phyloP scores from a whole-genome alignment of 1,140 invertebrate species.

The Meloidogyne chitwoodi region DNA sequence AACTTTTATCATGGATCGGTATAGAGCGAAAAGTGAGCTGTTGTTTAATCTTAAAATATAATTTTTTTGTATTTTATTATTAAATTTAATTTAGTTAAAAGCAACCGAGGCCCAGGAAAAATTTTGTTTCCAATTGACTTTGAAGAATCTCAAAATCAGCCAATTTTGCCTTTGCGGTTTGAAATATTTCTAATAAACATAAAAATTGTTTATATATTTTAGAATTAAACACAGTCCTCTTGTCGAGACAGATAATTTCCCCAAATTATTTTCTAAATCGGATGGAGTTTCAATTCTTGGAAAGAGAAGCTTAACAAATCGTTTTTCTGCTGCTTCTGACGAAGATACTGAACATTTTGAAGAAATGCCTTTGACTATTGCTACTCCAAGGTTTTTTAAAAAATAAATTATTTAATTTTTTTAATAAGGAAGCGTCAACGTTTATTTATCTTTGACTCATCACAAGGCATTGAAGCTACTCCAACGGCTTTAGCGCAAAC shows the following conservation, averaged over 20 bases:
- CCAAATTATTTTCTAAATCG: not conserved
- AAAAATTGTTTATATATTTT: not conserved
- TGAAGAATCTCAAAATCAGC: not conserved
- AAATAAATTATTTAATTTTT: not conserved
- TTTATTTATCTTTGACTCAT: not conserved
- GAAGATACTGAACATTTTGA: slow-evolving; percentile 4
- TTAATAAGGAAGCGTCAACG: not conserved
- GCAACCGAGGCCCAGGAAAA: not conserved
- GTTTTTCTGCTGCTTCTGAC: not conserved
- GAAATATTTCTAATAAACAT: no score
- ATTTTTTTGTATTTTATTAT: not conserved
- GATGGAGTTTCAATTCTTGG: not conserved
- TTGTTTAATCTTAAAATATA: not conserved
- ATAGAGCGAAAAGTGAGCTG: not conserved
- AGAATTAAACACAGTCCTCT: not conserved
- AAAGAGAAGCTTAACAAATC: not conserved
- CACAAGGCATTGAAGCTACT: not conserved
- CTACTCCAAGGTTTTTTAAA: slow-evolving; percentile 22
- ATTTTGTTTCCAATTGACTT: not conserved
- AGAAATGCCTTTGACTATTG: slow-evolving; percentile 32
- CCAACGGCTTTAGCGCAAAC: not conserved
- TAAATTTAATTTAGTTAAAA: not conserved
- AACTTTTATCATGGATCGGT: slow-evolving; percentile 7
- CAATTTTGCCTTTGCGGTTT: not conserved
- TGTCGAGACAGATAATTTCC: not conserved